Evolutionary conservation across 30 jellyfish, hydroid and myxozoan genomes (phyloP).

Genomic region (Morbakka virulenta): DNA sequence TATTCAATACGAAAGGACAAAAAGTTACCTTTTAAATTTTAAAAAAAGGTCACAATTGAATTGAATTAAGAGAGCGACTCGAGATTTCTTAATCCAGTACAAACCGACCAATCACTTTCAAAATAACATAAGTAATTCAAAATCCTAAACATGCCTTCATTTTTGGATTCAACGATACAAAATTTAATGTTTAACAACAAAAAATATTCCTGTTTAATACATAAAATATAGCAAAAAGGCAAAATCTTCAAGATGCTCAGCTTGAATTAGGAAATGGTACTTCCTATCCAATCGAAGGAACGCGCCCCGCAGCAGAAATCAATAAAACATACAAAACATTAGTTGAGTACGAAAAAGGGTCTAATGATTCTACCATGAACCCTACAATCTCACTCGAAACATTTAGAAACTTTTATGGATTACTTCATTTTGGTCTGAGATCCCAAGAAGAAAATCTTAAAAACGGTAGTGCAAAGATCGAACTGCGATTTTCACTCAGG

Average conservation of each 20-base stretch:
- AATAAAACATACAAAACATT: background rate
- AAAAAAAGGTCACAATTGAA: background rate
- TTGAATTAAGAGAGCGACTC: constrained; percentile 4
- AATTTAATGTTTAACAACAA: background rate
- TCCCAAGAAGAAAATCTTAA: constrained; percentile 7
- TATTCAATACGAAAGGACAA: background rate
- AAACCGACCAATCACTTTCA: background rate
- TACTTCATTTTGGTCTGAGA: constrained; percentile 8
- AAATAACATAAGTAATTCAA: constrained; percentile 9
- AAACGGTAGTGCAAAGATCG: constrained; percentile 11
- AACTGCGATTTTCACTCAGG: constrained; percentile 17
- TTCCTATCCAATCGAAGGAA: background rate
- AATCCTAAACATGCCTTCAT: too few relatives aligned
- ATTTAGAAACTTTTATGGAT: constrained; percentile 6
- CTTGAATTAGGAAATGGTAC: constrained; percentile 4
- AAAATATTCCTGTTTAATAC: too few relatives aligned
- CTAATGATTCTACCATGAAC: background rate
- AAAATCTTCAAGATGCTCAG: background rate
- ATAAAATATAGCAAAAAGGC: too few relatives aligned
- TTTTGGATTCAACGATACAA: background rate
- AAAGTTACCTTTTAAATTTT: background rate
- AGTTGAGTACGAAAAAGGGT: background rate
- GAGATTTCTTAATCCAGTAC: too few relatives aligned
- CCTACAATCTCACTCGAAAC: background rate
- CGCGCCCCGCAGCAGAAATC: background rate